A percentile compares a stretch with the other conserved stretches of the same genome.
phyloP scores from a whole-genome alignment of 2,113 vertebrate genomes.

The Mustela lutreola region DNA sequence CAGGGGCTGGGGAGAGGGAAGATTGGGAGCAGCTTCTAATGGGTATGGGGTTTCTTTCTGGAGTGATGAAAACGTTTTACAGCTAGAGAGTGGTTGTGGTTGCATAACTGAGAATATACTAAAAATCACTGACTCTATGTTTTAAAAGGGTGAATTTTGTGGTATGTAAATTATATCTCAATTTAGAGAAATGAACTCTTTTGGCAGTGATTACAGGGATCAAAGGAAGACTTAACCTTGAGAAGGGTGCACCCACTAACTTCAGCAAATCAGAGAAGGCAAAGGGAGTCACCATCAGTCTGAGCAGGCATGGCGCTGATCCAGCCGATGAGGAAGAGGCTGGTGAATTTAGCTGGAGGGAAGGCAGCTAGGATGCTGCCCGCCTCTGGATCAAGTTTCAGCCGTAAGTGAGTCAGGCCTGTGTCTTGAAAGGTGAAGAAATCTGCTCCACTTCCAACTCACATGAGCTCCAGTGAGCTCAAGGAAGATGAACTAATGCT shows the following conservation, averaged over 20 bases:
- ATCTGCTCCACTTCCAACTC: not conserved
- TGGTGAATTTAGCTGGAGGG: not conserved
- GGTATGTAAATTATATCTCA: not conserved
- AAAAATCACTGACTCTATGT: not conserved
- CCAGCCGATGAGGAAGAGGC: not conserved
- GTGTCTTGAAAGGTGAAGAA: not conserved
- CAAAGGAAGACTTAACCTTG: not conserved
- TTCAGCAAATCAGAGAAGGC: not conserved
- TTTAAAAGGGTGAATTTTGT: not conserved
- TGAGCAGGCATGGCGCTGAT: not conserved
- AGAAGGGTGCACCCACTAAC: not conserved
- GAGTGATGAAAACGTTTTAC: not conserved
- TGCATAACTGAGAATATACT: not conserved
- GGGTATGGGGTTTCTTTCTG: not conserved
- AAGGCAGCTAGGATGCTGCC: no score
- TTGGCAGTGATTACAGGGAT: not conserved
- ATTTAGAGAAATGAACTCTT: not conserved
- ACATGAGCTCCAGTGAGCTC: not conserved
- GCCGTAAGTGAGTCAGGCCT: not conserved
- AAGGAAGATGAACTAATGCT: not conserved
- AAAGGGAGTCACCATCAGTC: accelerated
- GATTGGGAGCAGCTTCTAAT: not conserved
- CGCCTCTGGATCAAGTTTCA: not conserved
- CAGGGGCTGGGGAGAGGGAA: not conserved
- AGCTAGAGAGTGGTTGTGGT: not conserved